These are phyloP conservation scores for Anser brachyrhynchus DNA, from an alignment of 2,113 vertebrate genomes.

Conservation along the genomic window DNA sequence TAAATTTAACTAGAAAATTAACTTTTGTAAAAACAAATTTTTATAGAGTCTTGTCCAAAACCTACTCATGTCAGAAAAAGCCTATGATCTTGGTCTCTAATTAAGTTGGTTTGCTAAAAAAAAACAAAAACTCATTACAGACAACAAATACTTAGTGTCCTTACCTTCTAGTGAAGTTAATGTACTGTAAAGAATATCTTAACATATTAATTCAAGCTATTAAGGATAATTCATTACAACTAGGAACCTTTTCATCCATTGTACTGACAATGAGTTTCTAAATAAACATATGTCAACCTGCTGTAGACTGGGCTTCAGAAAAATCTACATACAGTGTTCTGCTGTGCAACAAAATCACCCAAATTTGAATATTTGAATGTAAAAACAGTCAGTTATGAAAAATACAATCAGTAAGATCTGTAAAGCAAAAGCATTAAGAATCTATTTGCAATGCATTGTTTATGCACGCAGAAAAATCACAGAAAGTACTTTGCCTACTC, in stretches of 20 bases:
- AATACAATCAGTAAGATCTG: background rate
- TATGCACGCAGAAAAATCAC: background rate
- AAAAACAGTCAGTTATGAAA: background rate
- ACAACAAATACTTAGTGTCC: background rate
- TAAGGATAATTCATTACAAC: background rate
- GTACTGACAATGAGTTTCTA: background rate
- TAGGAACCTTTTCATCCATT: background rate
- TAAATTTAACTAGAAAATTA: conserved; percentile 18
- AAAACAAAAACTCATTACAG: background rate
- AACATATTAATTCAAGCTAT: background rate
- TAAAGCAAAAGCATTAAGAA: background rate
- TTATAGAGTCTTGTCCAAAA: background rate
- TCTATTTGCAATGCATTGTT: background rate
- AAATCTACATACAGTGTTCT: background rate
- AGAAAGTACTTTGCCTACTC: background rate
- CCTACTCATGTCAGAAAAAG: background rate
- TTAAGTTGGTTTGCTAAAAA: background rate
- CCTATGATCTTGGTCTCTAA: background rate
- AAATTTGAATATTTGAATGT: background rate
- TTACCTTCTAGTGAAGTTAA: background rate
- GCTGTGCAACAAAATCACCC: background rate
- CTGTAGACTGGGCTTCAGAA: background rate
- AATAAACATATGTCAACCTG: background rate
- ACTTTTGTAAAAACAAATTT: background rate
- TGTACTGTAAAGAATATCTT: background rate